These are phyloP conservation scores for Biston stratarius DNA, from an alignment of 2,888 invertebrate genomes.

Conservation along the genomic window DNA sequence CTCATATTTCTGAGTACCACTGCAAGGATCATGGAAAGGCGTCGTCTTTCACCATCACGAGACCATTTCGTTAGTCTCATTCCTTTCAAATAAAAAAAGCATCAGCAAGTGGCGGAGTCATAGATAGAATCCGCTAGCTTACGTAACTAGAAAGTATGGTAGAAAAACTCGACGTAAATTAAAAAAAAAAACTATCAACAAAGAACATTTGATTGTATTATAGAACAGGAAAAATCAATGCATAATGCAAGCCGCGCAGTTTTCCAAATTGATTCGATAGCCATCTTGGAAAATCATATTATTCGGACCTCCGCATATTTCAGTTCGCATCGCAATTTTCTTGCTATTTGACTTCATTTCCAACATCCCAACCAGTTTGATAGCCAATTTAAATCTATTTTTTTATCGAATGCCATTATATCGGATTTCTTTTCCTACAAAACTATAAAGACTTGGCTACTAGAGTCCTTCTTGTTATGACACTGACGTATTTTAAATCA, in stretches of 20 bases:
- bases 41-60: no score
- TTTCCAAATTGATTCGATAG: slow-evolving; percentile 19
- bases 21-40: no score
- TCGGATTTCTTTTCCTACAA: slow-evolving; percentile 30
- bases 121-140: no score
- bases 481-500: no score
- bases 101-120: no score
- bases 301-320: slow-evolving; percentile 25
- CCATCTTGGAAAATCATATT: slow-evolving; percentile 26
- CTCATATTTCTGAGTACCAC: no score
- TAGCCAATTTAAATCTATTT: slow-evolving; percentile 44
- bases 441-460: slow-evolving; percentile 6
- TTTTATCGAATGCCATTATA: slow-evolving; percentile 42
- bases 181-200: background rate
- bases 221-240: slow-evolving; percentile 21
- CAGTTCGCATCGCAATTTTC: slow-evolving; percentile 13
- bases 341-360: slow-evolving; percentile 22
- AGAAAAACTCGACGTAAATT: background rate
- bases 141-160: background rate
- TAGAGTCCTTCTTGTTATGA: no score
- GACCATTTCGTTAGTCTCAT: no score
- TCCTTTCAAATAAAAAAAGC: no score
- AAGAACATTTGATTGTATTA: background rate
- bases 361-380: slow-evolving; percentile 7
- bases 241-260: slow-evolving; percentile 18